Conservation (phyloP, 1,140 invertebrate species). For the Palaemon carinicauda region DNA sequence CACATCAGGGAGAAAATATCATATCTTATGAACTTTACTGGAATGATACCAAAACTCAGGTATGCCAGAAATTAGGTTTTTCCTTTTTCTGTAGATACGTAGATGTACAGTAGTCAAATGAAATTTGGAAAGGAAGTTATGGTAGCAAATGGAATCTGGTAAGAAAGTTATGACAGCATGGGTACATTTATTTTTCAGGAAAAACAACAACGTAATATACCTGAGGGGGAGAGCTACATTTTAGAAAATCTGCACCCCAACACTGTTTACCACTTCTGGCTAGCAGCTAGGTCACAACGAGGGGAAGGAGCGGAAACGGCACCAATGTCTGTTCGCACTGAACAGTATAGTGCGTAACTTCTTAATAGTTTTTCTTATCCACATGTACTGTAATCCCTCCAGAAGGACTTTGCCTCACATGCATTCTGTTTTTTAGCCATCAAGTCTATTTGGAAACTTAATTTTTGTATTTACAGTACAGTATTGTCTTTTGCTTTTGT, state of each 20-base stretch:
- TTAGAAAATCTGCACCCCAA: slow-evolving; percentile 90
- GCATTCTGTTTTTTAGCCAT: too few species aligned
- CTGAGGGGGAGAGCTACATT: slow-evolving; percentile 83
- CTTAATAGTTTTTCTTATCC: neutral
- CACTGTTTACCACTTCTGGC: slow-evolving; percentile 94
- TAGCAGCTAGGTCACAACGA: slow-evolving; percentile 87
- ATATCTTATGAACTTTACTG: slow-evolving; percentile 95
- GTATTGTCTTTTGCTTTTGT: too few species aligned
- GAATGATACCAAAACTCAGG: slow-evolving; percentile 95
- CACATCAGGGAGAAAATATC: slow-evolving; percentile 90
- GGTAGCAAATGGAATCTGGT: too few species aligned
- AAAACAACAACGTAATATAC: slow-evolving; percentile 76
- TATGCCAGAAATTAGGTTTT: slow-evolving; percentile 74
- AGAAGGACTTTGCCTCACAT: too few species aligned
- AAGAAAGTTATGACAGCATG: slow-evolving; percentile 14
- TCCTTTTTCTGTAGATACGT: slow-evolving; percentile 97
- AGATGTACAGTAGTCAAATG: slow-evolving; percentile 70
- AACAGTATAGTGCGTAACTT: slow-evolving; percentile 90
- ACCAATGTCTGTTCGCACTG: slow-evolving; percentile 91
- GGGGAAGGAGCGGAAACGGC: slow-evolving; percentile 95
- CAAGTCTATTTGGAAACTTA: too few species aligned
- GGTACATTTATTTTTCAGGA: slow-evolving; percentile 65
- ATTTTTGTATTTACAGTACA: too few species aligned
- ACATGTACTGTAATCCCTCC: too few species aligned
- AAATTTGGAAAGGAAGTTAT: too few species aligned